phyloP scores from a whole-genome alignment of 2,888 invertebrate genomes.

The Epistrophe eligans region DNA sequence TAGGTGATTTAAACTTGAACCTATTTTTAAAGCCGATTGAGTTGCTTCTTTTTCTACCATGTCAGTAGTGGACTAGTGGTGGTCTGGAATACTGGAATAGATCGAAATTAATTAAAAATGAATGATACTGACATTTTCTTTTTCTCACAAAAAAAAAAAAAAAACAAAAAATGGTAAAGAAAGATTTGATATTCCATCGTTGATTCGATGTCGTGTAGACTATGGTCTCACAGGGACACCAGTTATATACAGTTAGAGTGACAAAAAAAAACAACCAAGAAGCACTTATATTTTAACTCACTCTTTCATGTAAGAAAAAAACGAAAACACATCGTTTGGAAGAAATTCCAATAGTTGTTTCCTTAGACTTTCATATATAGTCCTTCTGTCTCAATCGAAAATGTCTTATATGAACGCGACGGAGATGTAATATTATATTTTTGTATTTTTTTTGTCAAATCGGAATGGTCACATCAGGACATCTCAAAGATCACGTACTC shows the following conservation, averaged over 20 bases:
- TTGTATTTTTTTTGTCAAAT: slow-evolving; percentile 17
- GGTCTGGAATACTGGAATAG: slow-evolving; percentile 1
- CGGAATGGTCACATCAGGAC: slow-evolving; percentile 84
- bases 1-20: neutral
- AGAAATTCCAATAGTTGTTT: slow-evolving; percentile 27
- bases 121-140: slow-evolving; percentile 68
- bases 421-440: slow-evolving; percentile 69
- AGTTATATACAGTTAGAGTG: slow-evolving; percentile 15
- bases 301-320: slow-evolving; percentile 17
- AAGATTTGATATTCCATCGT: slow-evolving; percentile 73
- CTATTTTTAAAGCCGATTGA: slow-evolving; percentile 30
- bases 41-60: neutral
- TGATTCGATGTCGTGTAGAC: slow-evolving; percentile 67
- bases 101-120: slow-evolving; percentile 74
- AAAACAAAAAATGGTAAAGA: neutral
- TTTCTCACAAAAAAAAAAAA: neutral
- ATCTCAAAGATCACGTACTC: slow-evolving; percentile 84
- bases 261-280: slow-evolving; percentile 23
- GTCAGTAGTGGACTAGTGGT: neutral
- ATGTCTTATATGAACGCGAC: slow-evolving; percentile 36
- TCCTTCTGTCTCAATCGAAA: slow-evolving; percentile 16
- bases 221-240: slow-evolving; percentile 66
- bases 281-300: slow-evolving; percentile 69
- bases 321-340: slow-evolving; percentile 58
- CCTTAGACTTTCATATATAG: neutral